A percentile compares a stretch with the other conserved stretches of the same genome.
phyloP scores from a whole-genome alignment of 1,140 invertebrate species.

The Heliothis subflexa region DNA sequence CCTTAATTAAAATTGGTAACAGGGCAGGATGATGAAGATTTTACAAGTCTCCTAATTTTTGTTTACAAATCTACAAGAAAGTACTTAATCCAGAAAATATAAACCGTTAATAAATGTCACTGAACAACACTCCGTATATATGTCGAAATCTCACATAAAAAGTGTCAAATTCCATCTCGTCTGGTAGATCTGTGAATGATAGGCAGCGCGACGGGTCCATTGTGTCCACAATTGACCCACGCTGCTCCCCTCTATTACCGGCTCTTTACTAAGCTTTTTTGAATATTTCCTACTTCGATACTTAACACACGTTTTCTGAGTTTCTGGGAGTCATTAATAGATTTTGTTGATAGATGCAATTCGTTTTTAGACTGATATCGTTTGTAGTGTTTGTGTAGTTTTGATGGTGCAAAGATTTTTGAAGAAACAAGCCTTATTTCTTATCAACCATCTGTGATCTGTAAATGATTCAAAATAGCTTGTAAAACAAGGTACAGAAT shows the following conservation, averaged over 20 bases:
- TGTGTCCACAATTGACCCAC: slow-evolving; percentile 54
- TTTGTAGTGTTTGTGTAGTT: too few species aligned
- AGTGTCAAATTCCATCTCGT: slow-evolving; percentile 59
- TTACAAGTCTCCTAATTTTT: too few species aligned
- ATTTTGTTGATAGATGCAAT: background rate
- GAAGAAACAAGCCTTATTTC: too few species aligned
- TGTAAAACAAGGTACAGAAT: too few species aligned
- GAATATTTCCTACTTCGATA: slow-evolving; percentile 12
- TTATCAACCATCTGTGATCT: too few species aligned
- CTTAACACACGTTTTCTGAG: background rate
- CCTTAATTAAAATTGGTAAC: too few species aligned
- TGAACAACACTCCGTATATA: slow-evolving; percentile 17
- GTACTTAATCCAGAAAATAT: too few species aligned
- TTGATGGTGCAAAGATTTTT: too few species aligned
- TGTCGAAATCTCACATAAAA: slow-evolving; percentile 53
- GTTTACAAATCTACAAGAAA: too few species aligned
- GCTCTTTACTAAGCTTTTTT: slow-evolving; percentile 1
- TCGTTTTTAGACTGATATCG: background rate
- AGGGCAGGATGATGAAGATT: too few species aligned
- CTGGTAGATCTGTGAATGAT: slow-evolving; percentile 56
- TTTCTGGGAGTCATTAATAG: background rate
- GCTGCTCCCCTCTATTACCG: slow-evolving; percentile 38
- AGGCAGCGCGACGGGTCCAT: slow-evolving; percentile 53
- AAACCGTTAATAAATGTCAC: too few species aligned
- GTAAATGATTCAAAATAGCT: too few species aligned